Percentiles rank a stretch among this genome's conserved stretches.
Conservation (phyloP, 2,113 vertebrate genomes). For the Alligator sinensis region DNA sequence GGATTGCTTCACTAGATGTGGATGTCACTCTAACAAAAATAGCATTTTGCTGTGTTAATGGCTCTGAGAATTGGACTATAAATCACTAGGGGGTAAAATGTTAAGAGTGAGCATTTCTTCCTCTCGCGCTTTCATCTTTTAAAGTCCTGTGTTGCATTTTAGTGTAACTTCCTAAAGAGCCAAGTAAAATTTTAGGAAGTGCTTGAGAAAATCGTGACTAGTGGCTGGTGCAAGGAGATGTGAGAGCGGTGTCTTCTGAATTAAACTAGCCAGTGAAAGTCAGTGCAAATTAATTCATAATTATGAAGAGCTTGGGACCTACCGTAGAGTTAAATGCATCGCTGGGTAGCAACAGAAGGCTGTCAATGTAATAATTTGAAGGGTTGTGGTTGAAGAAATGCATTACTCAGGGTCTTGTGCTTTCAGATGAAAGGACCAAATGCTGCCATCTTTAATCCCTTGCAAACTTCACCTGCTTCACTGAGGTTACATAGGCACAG, state of each 20-base stretch:
- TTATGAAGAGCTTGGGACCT: neutral
- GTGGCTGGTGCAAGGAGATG: neutral
- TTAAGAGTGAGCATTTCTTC: accelerated
- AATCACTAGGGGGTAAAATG: neutral
- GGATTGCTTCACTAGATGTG: neutral
- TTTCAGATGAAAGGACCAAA: neutral
- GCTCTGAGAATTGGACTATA: too few species aligned
- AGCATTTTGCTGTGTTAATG: too few species aligned
- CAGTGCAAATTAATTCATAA: neutral
- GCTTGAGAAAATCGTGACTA: neutral
- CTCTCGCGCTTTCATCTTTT: neutral
- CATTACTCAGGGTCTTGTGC: neutral
- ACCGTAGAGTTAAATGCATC: neutral
- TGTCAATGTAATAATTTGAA: too few species aligned
- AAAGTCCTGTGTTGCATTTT: neutral
- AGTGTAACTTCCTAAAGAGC: neutral
- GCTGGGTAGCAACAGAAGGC: neutral
- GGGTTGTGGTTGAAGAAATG: neutral
- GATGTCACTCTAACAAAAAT: neutral
- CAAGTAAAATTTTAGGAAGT: neutral
- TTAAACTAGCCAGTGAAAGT: neutral
- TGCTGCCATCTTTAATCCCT: neutral
- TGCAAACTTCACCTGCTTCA: neutral
- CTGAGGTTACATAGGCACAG: neutral
- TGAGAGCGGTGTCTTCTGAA: neutral